Base-by-base conservation (phyloP, 2,113 vertebrate species). In the Megaceryle maxima region DNA sequence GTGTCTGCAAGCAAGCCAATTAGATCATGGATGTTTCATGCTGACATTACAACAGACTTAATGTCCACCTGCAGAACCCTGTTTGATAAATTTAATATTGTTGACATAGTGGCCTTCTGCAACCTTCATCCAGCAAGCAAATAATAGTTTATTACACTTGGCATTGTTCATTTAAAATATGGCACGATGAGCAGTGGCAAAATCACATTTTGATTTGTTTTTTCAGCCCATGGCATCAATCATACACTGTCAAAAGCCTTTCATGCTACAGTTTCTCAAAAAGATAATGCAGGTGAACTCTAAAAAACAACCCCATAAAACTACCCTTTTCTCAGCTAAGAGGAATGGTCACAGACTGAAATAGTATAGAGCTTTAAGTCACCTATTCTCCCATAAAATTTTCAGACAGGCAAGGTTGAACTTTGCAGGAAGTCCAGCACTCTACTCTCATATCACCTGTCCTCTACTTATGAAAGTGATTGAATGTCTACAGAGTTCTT, bases 11-110 rank as follows among this genome's bases (percentile, higher is more conserved):
- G 88, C 48, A 93, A 94, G 84, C 60, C 95, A 87, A 95, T 96
- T 96, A 91, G 87, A 87, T 96, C 91, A 97, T 87, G 80, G 90
- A 78, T 94, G 90, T 95, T 98, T 96, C 91, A 90, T 64, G 91
- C 92, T 98, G 96, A 92, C 85, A 96, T 75, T 95, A 97, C 94
- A 96, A 95, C 83, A 96, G 78, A 63, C 81, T 95, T 96, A 93
- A 92, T 59, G 63, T 94, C 87, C 83, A 94, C 95, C 83, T 97
- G 92, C 87, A 94, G 83, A 97, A 94, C 70, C 66, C 39, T 50
- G 41, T 64, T 87, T 95, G 90, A 93, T 88, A 91, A 96, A 96
- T 96, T 87, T 80, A 94, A 96, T 81, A 85, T n/a, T 66, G 76
- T 91, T 85, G 69, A 81, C 76, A 85, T 16, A 39, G 67, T 86